Conservation (phyloP, 2,888 invertebrate genomes). For the Polietes domitor region DNA sequence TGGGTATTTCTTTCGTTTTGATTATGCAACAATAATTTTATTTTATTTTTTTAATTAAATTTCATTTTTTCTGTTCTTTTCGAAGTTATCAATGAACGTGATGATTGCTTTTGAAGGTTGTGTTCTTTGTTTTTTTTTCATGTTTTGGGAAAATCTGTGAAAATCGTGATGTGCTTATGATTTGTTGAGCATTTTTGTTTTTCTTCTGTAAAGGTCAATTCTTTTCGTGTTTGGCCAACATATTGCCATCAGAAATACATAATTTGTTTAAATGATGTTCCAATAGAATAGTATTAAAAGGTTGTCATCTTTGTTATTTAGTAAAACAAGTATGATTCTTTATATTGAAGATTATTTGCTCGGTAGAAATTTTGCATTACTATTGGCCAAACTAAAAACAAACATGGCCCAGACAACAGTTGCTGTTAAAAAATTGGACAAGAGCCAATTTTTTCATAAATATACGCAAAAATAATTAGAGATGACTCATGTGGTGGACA, state of each 20-base stretch:
- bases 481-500: too few relatives aligned
- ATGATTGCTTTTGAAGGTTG: constrained; percentile 25
- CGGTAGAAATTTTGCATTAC: too few relatives aligned
- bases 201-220: constrained; percentile 50
- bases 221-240: neutral
- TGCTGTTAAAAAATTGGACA: too few relatives aligned
- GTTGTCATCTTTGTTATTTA: too few relatives aligned
- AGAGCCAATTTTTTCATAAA: too few relatives aligned
- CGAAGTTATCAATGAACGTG: constrained; percentile 40
- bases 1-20: constrained; percentile 10
- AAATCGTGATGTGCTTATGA: constrained; percentile 19
- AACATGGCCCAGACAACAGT: too few relatives aligned
- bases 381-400: too few relatives aligned
- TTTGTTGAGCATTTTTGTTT: constrained; percentile 24
- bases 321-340: too few relatives aligned
- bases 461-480: too few relatives aligned
- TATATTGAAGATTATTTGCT: too few relatives aligned
- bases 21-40: constrained; percentile 50
- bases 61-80: constrained; percentile 12
- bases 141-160: constrained; percentile 47
- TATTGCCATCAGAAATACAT: neutral
- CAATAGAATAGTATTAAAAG: too few relatives aligned
- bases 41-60: constrained; percentile 13
- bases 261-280: neutral
- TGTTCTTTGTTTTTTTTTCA: constrained; percentile 6